Evolutionary conservation across 2,888 invertebrate genomes (phyloP), one percentile per base, ranked within the genome.

Genomic region (Endotricha flammealis): DNA sequence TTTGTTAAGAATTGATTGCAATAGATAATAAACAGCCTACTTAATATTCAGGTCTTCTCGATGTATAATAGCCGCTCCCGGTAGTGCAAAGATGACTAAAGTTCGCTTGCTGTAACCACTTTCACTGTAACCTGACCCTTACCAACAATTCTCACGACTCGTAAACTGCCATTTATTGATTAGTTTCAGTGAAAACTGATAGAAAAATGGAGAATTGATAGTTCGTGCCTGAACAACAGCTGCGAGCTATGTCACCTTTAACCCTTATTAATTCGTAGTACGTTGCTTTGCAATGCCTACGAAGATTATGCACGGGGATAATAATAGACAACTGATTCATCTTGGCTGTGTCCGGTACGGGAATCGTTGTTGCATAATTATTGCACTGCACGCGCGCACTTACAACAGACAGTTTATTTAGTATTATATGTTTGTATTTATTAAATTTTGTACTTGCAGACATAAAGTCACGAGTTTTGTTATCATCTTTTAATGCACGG

Each of bases 31-130:
- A n/a, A 31, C 34, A 32, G 25, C 43, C 42, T 27, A 27, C 44
- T 44, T 35, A 39, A n/a, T 27, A 27, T 50, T 55, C 63, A 65
- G 61, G 62, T 61, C 39, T 42, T 32, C 22, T 46, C 48, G 47
- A 52, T 11, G 11, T 11, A 65, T 65, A 64, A 64, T 64, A 51
- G 56, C 42, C 48, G 48, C 42, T 57, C 62, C 56, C 48, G 54
- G 64, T 48, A 58, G 57, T 57, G 47, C 39, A 48, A 41, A 59
- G 62, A 65, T 62, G 69, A 70, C 60, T 71, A 77, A 79, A 79
- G 78, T 78, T 72, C 54, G 55, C 64, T 57, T 50, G 69, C 62
- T 61, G 48, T 61, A 64, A 66, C 64, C 57, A 73, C 81, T 81
- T 82, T 81, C 82, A 75, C 82, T 42, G 33, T 39, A 40, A 44